Conservation (phyloP, 2,888 invertebrate genomes). For the Chrysina gloriosa region DNA sequence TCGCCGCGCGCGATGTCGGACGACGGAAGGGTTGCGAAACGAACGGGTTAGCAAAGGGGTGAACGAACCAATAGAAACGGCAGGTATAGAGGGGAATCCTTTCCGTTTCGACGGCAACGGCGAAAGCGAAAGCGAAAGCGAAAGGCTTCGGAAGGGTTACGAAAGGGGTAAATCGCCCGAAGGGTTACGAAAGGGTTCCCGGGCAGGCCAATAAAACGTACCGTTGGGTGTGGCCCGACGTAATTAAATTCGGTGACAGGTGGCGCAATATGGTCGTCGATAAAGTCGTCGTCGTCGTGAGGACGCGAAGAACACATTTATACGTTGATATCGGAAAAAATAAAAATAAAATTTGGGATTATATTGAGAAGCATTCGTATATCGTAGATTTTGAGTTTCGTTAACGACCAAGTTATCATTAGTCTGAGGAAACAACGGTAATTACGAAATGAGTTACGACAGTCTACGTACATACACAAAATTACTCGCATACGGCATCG, state of each 20-base stretch:
- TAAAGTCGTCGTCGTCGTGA: too few relatives aligned
- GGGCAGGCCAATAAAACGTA: conserved; percentile 5
- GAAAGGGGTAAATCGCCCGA: not conserved
- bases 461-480: too few relatives aligned
- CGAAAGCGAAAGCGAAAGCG: not conserved
- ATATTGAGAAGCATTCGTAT: too few relatives aligned
- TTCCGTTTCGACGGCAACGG: conserved; percentile 50
- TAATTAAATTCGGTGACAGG: not conserved
- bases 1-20: not conserved
- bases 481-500: too few relatives aligned
- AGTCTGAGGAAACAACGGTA: too few relatives aligned
- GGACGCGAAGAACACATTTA: too few relatives aligned
- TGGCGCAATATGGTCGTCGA: not conserved
- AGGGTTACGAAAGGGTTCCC: conserved; percentile 50
- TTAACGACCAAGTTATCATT: too few relatives aligned
- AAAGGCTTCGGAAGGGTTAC: conserved; percentile 10
- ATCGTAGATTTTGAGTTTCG: too few relatives aligned
- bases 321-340: too few relatives aligned
- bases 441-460: too few relatives aligned
- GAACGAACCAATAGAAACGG: conserved; percentile 46
- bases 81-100: conserved; percentile 54
- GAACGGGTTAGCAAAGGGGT: conserved; percentile 44
- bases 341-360: too few relatives aligned
- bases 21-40: conserved; percentile 40
- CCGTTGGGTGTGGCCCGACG: conserved; percentile 9